Percentiles rank a stretch among this genome's conserved stretches.
Conservation (phyloP, 2,888 invertebrate genomes). For the Drosophila tripunctata region DNA sequence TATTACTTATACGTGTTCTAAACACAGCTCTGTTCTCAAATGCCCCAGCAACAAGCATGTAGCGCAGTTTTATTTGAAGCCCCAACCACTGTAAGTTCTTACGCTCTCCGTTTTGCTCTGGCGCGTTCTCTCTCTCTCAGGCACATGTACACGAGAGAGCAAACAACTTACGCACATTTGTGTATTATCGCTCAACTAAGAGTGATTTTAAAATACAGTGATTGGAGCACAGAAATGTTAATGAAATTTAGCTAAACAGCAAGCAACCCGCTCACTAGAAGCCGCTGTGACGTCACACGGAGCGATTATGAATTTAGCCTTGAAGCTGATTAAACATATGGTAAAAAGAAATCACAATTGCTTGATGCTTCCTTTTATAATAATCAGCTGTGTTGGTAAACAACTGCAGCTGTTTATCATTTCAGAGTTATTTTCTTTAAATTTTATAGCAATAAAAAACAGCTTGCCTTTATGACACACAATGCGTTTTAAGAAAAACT, state of each 20-base stretch:
- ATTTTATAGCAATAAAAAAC: neutral
- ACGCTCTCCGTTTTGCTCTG: neutral
- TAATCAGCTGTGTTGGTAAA: conserved; percentile 7
- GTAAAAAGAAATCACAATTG: conserved; percentile 1
- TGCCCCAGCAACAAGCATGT: conserved; percentile 33
- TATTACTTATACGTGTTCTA: conserved; percentile 46
- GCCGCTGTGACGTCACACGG: neutral
- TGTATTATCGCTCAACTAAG: conserved; percentile 6
- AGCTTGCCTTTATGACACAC: neutral
- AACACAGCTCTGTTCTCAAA: conserved; percentile 14
- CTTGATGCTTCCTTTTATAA: neutral
- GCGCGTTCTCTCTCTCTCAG: conserved; percentile 8
- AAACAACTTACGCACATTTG: neutral
- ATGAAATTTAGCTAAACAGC: conserved; percentile 1
- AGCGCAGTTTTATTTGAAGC: conserved; percentile 39
- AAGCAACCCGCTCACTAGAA: neutral
- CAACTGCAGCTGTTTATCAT: conserved; percentile 7
- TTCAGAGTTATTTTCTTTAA: neutral
- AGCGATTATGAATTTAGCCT: neutral
- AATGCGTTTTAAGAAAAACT: neutral
- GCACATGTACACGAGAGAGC: neutral
- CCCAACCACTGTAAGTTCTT: conserved; percentile 8
- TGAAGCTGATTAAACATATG: conserved; percentile 6
- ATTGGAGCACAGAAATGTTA: conserved; percentile 5
- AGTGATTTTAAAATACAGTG: conserved; percentile 3